Evolutionary conservation across 2,888 invertebrate genomes (phyloP).

Genomic region (Eilema depressum): DNA sequence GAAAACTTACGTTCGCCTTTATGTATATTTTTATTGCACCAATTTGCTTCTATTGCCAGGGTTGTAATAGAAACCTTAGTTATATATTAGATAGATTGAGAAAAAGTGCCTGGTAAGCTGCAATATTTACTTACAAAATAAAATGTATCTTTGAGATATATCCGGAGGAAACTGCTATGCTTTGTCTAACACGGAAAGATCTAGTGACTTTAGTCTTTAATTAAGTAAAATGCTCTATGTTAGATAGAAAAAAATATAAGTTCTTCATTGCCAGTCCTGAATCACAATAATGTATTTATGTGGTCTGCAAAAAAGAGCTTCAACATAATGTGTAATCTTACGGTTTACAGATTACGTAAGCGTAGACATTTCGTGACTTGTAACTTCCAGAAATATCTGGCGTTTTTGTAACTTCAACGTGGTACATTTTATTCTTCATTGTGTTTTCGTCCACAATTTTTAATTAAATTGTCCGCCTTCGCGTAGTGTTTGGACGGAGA

Average conservation of each 20-base stretch:
- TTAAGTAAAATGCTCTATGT: neutral
- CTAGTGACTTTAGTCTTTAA: neutral
- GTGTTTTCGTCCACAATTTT: slow-evolving; percentile 4
- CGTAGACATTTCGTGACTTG: neutral
- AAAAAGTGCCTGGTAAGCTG: neutral
- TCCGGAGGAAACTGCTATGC: too few relatives aligned
- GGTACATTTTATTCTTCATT: neutral
- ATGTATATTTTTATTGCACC: neutral
- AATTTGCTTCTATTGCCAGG: too few relatives aligned
- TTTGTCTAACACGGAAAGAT: neutral
- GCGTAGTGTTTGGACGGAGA: neutral
- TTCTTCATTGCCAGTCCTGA: neutral
- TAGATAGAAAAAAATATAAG: neutral
- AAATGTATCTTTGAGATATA: too few relatives aligned
- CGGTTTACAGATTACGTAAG: neutral
- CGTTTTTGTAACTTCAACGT: slow-evolving; percentile 1
- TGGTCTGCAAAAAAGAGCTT: neutral
- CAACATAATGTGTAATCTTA: neutral
- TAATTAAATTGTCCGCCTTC: neutral
- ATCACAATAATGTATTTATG: neutral
- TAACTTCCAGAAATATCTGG: neutral
- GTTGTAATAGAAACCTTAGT: too few relatives aligned
- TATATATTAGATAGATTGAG: neutral
- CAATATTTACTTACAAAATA: neutral
- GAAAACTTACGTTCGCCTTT: neutral